Evolutionary conservation across 30 jellyfish, hydroid and myxozoan genomes (phyloP), one percentile per base, ranked within the genome.

Genomic region (Hydractinia symbiolongicarpus): DNA sequence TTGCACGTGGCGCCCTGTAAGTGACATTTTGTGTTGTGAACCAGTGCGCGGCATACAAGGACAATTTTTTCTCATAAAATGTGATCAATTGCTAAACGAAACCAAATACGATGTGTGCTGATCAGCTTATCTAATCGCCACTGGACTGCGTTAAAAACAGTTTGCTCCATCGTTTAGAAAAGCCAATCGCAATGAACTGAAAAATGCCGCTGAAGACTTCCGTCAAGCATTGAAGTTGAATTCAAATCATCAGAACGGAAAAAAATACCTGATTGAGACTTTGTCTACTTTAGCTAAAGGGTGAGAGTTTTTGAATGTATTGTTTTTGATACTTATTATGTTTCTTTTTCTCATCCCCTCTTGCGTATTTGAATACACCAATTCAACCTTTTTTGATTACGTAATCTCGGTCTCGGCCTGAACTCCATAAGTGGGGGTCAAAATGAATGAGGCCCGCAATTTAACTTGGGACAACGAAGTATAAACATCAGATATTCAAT

Each of bases 1-100:
- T 93, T 53, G 98, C 98, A 50, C 84, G 98, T 19, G 98, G 98
- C 44, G 98, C 98, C 4, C 70, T 93, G 98, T 93, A 93, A 79
- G 96, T n/a, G 74, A n/a, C 61, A 20, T 14, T 54, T 50, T 40
- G 19, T 17, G 9, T 52, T 19, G 14, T 54, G 50, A 15, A 11
- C 14, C 11, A 11, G 50, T 14, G 11, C n/a, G 50, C 68, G 62
- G n/a, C 30, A 16, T 44, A 14, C 20, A 4, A 11, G 13, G 10
- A 16, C 64, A 4, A 15, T 62, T 21, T 16, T n/a, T 56, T 56
- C 57, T 8, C 14, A 51, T 5, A n/a, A 16, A 58, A 58, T 58
- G 15, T 58, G 69, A 58, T 13, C 15, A 11, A 58, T 58, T 58
- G 15, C 3, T 11, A 58, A 58, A 3, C 19, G 19, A 58, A 11